phyloP scores from a whole-genome alignment of 2,113 vertebrate species.

The Mixornis gularis region DNA sequence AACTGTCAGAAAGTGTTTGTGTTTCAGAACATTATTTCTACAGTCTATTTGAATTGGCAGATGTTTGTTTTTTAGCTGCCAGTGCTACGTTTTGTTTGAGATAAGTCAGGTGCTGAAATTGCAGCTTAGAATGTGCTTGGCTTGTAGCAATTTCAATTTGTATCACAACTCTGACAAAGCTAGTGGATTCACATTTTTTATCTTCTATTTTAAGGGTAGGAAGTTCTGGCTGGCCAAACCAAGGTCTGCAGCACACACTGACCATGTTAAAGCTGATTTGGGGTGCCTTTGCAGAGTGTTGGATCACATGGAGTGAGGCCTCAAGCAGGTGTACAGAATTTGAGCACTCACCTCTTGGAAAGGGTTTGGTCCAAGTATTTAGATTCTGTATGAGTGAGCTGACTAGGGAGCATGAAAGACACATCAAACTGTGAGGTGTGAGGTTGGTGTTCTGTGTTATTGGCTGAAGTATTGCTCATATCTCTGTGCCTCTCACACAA shows the following conservation, averaged over 20 bases:
- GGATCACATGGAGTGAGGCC: neutral
- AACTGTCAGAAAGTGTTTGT: constrained; percentile 54
- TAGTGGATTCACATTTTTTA: neutral
- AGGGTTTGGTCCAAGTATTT: neutral
- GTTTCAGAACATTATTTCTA: constrained; percentile 40
- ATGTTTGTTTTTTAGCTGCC: constrained; percentile 59
- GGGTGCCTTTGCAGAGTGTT: neutral
- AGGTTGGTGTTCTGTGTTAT: neutral
- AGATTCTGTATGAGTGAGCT: neutral
- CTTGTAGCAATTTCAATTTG: constrained; percentile 29
- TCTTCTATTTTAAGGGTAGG: neutral
- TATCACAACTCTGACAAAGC: neutral
- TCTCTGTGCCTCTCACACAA: neutral
- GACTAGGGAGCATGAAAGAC: neutral
- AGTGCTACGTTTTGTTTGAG: constrained; percentile 33
- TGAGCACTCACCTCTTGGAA: neutral
- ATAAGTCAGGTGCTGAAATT: constrained; percentile 56
- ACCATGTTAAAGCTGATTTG: neutral
- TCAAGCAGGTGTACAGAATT: neutral
- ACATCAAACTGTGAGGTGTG: neutral
- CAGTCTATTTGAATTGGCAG: constrained; percentile 48
- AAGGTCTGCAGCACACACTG: neutral
- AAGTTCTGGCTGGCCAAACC: neutral
- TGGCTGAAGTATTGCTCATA: neutral
- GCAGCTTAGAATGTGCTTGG: neutral